Evolutionary conservation across 1,140 invertebrate species (phyloP), one percentile per base, ranked within the genome.

Genomic region (Pseudobourletiella spinata): DNA sequence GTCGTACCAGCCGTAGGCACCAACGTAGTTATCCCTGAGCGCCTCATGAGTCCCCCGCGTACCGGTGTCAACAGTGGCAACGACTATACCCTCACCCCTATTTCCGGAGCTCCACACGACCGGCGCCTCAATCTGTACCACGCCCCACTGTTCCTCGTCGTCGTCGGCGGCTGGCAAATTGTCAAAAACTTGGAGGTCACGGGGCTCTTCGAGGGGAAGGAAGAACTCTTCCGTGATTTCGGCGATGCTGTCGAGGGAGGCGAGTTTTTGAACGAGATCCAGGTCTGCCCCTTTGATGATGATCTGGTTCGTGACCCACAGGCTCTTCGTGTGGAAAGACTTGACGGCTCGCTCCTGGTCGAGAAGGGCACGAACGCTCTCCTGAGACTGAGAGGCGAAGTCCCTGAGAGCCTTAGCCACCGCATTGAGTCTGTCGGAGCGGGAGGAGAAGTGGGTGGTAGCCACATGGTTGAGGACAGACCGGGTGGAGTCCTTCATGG

Each of bases 231-330:
- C 48, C 0, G 16, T 15, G n/a, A 61, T 54, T n/a, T 54, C 50
- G 2, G 22, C 20, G 2, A 61, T 43, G 1, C 55, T 35, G 1
- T 52, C 50, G 1, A 61, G 20, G 16, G 20, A 24, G 3, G 22
- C 35, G 8, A 61, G 32, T 22, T 43, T 2, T 6, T 56, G 1
- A 20, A 61, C n/a, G n/a, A 56, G 16, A 2, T 18, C 24, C 1
- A 14, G 8, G 24, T 24, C 22, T 4, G 60, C 60, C 11, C 26
- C 26, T 2, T 22, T 26, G 3, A 61, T 28, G 16, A 18, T 18
- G 42, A 61, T 56, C 30, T 61, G 51, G 26, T 61, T 61, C 3
- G 51, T 44, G 25, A 61, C 56, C 60, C 60, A 61, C 8, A 61
- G 28, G 30, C 43, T 30, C n/a, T n/a, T n/a, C n/a, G n/a, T n/a